These are phyloP conservation scores for Corydoras maculifer DNA, from an alignment of 2,113 vertebrate species.

Conservation along the genomic window DNA sequence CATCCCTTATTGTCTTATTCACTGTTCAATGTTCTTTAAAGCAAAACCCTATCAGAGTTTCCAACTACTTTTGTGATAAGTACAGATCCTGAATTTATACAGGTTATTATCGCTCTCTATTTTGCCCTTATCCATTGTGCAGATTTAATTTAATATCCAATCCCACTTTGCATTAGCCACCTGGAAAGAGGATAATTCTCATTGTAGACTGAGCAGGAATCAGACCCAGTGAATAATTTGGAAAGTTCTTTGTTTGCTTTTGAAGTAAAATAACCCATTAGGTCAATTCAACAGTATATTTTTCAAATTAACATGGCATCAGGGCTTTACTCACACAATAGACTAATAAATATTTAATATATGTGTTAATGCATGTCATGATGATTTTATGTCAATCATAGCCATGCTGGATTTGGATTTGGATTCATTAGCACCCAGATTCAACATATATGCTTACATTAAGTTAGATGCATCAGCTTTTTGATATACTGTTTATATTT, in stretches of 20 bases:
- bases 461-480: no score
- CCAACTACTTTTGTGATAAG: neutral
- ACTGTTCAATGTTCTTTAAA: neutral
- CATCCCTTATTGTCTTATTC: no score
- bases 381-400: no score
- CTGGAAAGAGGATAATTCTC: neutral
- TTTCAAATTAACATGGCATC: neutral
- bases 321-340: neutral
- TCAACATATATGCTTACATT: no score
- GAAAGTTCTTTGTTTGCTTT: slow-evolving; percentile 27
- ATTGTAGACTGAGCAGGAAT: slow-evolving; percentile 22
- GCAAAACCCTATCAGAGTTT: neutral
- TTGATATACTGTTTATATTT: no score
- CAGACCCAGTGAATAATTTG: slow-evolving; percentile 2
- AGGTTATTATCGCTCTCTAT: slow-evolving; percentile 11
- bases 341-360: neutral
- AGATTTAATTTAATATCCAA: slow-evolving; percentile 17
- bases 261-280: slow-evolving; percentile 13
- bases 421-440: no score
- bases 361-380: neutral
- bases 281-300: neutral
- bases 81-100: slow-evolving; percentile 3
- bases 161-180: slow-evolving; percentile 28
- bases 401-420: neutral
- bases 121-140: slow-evolving; percentile 7